Conservation (phyloP, 2,888 invertebrate species). For the Tenthredo livida region DNA sequence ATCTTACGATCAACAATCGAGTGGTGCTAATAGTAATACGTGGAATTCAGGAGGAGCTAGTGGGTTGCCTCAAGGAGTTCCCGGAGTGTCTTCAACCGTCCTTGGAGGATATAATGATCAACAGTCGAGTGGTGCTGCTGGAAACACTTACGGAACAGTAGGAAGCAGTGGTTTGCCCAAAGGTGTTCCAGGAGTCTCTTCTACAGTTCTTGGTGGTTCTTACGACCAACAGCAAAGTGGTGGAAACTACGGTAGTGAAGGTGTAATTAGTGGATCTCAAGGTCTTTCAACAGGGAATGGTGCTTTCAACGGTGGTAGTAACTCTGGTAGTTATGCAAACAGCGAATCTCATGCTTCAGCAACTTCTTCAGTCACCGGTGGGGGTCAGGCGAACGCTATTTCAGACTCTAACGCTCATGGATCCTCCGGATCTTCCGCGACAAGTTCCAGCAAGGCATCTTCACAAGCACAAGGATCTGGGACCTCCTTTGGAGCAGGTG, state of each 20-base stretch:
- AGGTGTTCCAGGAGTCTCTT: neutral
- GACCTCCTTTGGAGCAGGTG: neutral
- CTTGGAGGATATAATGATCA: conserved; percentile 8
- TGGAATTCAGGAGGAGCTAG: neutral
- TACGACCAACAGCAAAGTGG: neutral
- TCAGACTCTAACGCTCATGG: conserved; percentile 36
- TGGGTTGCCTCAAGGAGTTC: neutral
- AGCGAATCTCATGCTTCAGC: conserved; percentile 58
- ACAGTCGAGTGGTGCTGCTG: neutral
- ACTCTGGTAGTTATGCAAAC: conserved; percentile 5
- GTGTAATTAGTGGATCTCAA: neutral
- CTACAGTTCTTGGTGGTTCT: conserved; percentile 20
- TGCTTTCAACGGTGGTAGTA: neutral
- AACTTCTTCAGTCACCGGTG: conserved; percentile 59
- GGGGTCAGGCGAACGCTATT: conserved; percentile 57
- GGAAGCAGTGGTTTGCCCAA: neutral
- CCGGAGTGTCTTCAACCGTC: conserved; percentile 16
- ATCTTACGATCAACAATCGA: neutral
- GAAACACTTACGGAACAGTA: neutral
- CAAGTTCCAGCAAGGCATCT: conserved; percentile 62
- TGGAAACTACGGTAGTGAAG: conserved; percentile 20
- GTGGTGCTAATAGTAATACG: neutral
- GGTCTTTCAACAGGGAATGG: neutral
- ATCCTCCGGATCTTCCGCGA: conserved; percentile 59
- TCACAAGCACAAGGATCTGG: neutral